A percentile compares a stretch with the other conserved stretches of the same genome.
Conservation (phyloP, 37 sponge, comb jelly and placozoan genomes). For the Bolinopsis microptera region DNA sequence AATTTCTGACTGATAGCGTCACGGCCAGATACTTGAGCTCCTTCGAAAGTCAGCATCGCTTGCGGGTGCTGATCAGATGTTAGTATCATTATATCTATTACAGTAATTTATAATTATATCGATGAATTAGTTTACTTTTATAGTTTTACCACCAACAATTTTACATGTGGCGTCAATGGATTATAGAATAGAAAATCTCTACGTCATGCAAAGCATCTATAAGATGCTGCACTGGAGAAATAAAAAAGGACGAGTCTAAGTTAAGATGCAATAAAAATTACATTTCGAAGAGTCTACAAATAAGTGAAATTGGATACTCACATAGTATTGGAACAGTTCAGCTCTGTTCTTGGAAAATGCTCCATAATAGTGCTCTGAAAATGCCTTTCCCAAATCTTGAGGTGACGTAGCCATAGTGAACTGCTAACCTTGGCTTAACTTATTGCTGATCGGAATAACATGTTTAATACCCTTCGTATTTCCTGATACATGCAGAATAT, state of each 20-base stretch:
- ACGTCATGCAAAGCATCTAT: too few relatives aligned
- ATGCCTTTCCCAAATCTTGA: neutral
- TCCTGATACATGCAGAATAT: too few relatives aligned
- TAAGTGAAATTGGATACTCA: neutral
- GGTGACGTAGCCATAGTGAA: too few relatives aligned
- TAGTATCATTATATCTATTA: neutral
- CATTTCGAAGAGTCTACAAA: neutral
- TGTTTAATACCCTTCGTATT: too few relatives aligned
- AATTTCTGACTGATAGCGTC: neutral
- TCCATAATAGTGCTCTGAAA: neutral
- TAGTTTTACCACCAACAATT: too few relatives aligned
- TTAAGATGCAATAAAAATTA: neutral
- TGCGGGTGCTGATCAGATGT: slow-evolving; percentile 1
- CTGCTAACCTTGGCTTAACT: too few relatives aligned
- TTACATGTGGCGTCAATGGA: too few relatives aligned
- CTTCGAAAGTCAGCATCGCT: slow-evolving; percentile 11
- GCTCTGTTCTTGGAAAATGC: neutral
- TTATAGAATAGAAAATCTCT: too few relatives aligned
- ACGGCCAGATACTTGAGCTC: neutral
- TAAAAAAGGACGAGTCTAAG: neutral
- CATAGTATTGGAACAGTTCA: neutral
- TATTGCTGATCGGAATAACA: too few relatives aligned
- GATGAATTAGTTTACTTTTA: too few relatives aligned
- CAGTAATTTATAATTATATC: too few relatives aligned
- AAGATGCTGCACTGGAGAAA: too few relatives aligned